Conservation (phyloP, 2,113 vertebrate species). For the Plotosus lineatus region DNA sequence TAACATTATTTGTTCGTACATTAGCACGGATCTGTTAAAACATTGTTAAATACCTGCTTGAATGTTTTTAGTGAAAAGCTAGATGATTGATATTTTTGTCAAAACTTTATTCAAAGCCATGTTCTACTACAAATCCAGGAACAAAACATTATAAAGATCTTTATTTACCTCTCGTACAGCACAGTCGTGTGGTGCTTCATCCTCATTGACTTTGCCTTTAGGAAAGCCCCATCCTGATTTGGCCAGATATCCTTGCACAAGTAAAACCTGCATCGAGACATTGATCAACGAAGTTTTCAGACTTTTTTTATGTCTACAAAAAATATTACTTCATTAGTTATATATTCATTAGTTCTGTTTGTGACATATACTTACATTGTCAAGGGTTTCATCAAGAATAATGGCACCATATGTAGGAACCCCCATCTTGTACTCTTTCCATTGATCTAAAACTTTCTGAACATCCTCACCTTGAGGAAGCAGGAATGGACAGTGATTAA, state of each 20-base stretch:
- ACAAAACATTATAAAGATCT: not conserved
- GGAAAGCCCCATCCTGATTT: conserved; percentile 99
- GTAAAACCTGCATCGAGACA: conserved; percentile 76
- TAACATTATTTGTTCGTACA: not conserved
- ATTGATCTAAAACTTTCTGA: conserved; percentile 92
- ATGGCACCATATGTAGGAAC: conserved; percentile 98
- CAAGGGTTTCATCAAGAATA: conserved; percentile 92
- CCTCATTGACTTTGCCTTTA: conserved; percentile 97
- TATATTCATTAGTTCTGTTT: not conserved
- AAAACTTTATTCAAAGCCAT: not conserved
- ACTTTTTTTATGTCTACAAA: not conserved
- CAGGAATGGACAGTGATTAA: conserved; percentile 95
- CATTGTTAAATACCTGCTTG: not conserved
- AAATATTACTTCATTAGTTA: too few species aligned
- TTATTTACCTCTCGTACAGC: conserved; percentile 89
- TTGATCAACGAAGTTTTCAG: not conserved
- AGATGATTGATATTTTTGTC: not conserved
- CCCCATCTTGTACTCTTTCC: conserved; percentile 99
- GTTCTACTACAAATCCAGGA: not conserved
- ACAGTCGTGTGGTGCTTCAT: conserved; percentile 94
- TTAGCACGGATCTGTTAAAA: not conserved
- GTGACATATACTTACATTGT: conserved; percentile 81
- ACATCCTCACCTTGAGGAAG: conserved; percentile 95
- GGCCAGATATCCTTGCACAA: conserved; percentile 96
- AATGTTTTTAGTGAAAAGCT: not conserved